Conservation (phyloP, 2,888 invertebrate genomes). For the Cephus nigrinus region DNA sequence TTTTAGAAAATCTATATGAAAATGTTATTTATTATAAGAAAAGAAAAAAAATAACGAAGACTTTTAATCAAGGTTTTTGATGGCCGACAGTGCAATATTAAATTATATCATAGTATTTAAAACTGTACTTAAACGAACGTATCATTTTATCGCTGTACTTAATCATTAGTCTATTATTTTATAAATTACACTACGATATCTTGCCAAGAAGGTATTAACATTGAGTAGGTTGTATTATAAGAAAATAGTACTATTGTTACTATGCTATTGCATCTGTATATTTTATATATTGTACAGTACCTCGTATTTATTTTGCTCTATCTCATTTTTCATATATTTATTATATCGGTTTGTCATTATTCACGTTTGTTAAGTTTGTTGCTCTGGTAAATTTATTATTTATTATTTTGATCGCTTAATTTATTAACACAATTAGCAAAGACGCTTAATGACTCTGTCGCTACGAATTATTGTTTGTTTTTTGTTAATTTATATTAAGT, state of each 20-base stretch:
- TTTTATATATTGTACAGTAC: neutral
- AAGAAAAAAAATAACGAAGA: neutral
- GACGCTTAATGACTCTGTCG: neutral
- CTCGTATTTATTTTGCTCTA: neutral
- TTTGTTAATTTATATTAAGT: slow-evolving; percentile 15
- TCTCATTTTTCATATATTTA: neutral
- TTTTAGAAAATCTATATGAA: neutral
- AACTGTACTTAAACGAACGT: neutral
- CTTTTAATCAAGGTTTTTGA: neutral
- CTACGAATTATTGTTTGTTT: neutral
- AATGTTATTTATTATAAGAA: neutral
- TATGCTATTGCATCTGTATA: neutral
- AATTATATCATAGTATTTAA: neutral
- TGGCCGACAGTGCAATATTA: slow-evolving; percentile 57
- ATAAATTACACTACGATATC: slow-evolving; percentile 31
- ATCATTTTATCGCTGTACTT: neutral
- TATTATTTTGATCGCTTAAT: neutral
- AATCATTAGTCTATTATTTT: neutral
- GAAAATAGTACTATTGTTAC: neutral
- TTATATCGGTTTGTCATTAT: neutral
- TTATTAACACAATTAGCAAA: neutral
- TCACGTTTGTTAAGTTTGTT: neutral
- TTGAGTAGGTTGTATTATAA: neutral
- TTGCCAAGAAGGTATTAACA: slow-evolving; percentile 42
- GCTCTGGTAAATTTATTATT: neutral